A percentile compares a stretch with the other conserved stretches of the same genome.
Evolutionary conservation across 2,888 invertebrate genomes (phyloP).

Genomic region (Caenorhabditis sp.): DNA sequence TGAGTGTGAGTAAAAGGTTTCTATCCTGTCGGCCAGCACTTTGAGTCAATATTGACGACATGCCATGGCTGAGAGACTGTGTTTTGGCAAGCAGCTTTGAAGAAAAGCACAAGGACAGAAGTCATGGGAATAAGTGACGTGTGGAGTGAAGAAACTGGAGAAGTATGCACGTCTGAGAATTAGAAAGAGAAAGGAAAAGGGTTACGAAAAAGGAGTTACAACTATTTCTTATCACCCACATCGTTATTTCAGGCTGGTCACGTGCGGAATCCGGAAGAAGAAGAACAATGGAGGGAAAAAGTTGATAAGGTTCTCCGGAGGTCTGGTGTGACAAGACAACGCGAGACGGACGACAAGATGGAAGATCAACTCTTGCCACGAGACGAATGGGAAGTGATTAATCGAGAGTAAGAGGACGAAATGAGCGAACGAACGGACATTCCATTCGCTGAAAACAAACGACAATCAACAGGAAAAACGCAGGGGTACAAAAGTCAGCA

Average conservation of each 20-base stretch:
- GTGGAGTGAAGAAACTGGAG: not conserved
- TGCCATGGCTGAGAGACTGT: constrained; percentile 10
- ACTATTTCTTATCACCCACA: constrained; percentile 6
- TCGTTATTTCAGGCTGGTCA: constrained; percentile 13
- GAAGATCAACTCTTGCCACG: constrained; percentile 1
- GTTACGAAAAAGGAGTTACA: constrained; percentile 7
- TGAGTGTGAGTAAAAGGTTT: constrained; percentile 30
- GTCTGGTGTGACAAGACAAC: not conserved
- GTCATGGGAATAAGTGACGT: constrained; percentile 19
- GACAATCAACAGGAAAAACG: constrained; percentile 4
- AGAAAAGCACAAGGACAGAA: not conserved
- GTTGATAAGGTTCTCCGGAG: constrained; percentile 17
- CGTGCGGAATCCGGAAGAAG: constrained; percentile 31
- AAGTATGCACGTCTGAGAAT: not conserved
- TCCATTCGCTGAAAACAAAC: constrained; percentile 11
- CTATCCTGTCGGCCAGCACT: constrained; percentile 24
- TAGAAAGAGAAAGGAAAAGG: not conserved
- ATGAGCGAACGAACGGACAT: not conserved
- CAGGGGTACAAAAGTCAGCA: constrained; percentile 24
- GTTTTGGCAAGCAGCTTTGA: constrained; percentile 8
- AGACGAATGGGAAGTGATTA: not conserved
- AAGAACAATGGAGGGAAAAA: constrained; percentile 26
- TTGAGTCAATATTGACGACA: constrained; percentile 45
- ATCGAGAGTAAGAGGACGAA: constrained; percentile 15
- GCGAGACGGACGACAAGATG: not conserved